Evolutionary conservation across 2,888 invertebrate species (phyloP).

Genomic region (Orthonevra nobilis): DNA sequence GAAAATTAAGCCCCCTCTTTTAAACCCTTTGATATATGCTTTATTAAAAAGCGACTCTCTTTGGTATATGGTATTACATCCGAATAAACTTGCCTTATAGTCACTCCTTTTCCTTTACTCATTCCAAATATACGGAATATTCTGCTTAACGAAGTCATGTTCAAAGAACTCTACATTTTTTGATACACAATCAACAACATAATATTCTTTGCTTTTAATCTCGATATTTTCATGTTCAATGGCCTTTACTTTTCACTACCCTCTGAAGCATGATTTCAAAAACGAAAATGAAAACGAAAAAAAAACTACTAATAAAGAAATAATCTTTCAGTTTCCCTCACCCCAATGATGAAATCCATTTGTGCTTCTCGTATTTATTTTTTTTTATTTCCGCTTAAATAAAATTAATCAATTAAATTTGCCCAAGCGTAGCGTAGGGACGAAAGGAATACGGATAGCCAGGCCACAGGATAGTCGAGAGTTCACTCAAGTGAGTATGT

Average conservation of each 20-base stretch:
- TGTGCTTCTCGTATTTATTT: slow-evolving; percentile 9
- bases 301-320: slow-evolving; percentile 19
- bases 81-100: slow-evolving; percentile 7
- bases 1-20: no score
- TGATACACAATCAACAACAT: neutral
- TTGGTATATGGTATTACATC: slow-evolving; percentile 2
- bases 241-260: slow-evolving; percentile 22
- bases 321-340: slow-evolving; percentile 31
- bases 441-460: slow-evolving; percentile 27
- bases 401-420: slow-evolving; percentile 64
- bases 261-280: slow-evolving; percentile 16
- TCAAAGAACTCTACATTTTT: neutral
- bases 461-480: slow-evolving; percentile 49
- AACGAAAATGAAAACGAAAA: no score
- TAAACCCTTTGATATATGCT: no score
- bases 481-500: slow-evolving; percentile 57
- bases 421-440: slow-evolving; percentile 42
- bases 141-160: no score
- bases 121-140: no score
- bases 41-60: no score
- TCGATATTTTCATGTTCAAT: neutral
- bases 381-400: slow-evolving; percentile 51
- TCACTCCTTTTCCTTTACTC: neutral
- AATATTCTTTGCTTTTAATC: slow-evolving; percentile 9
- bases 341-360: slow-evolving; percentile 11